A percentile compares a stretch with the other conserved stretches of the same genome.
These are phyloP conservation scores for Troides aeacus DNA, from an alignment of 2,888 invertebrate genomes.

Conservation along the genomic window DNA sequence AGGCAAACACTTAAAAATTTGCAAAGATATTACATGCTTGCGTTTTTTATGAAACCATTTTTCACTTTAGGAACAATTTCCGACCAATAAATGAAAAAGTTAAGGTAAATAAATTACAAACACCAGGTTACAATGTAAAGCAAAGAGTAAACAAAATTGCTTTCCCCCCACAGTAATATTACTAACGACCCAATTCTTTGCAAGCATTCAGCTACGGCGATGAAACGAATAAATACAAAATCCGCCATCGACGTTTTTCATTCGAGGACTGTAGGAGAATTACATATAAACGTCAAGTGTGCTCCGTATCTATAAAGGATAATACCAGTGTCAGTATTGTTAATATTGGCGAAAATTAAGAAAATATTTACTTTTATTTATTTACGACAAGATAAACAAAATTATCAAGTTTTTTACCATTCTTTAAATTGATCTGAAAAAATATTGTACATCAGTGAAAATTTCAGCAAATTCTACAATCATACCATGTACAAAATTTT, in stretches of 20 bases:
- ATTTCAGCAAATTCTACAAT: too few relatives aligned
- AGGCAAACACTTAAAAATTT: constrained; percentile 11
- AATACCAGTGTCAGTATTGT: constrained; percentile 1
- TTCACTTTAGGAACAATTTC: constrained; percentile 37
- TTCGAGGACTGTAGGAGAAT: constrained; percentile 47
- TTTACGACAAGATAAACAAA: background rate
- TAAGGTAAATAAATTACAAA: constrained; percentile 71
- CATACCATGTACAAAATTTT: too few relatives aligned
- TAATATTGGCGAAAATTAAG: background rate
- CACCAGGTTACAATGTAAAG: constrained; percentile 70
- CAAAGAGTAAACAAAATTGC: constrained; percentile 77
- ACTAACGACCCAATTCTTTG: constrained; percentile 78
- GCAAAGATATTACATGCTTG: background rate
- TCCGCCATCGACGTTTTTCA: constrained; percentile 64
- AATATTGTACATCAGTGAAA: too few relatives aligned
- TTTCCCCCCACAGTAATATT: constrained; percentile 74
- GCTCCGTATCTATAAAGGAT: constrained; percentile 55
- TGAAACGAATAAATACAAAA: constrained; percentile 77
- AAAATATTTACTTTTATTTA: background rate
- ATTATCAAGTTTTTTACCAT: too few relatives aligned
- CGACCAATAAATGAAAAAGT: constrained; percentile 63
- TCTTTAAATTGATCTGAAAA: too few relatives aligned
- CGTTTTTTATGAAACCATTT: background rate
- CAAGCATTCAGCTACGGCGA: constrained; percentile 69
- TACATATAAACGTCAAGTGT: constrained; percentile 63